Base-by-base conservation (phyloP, 2,888 invertebrate species). In the Scaptomyza reducta region DNA sequence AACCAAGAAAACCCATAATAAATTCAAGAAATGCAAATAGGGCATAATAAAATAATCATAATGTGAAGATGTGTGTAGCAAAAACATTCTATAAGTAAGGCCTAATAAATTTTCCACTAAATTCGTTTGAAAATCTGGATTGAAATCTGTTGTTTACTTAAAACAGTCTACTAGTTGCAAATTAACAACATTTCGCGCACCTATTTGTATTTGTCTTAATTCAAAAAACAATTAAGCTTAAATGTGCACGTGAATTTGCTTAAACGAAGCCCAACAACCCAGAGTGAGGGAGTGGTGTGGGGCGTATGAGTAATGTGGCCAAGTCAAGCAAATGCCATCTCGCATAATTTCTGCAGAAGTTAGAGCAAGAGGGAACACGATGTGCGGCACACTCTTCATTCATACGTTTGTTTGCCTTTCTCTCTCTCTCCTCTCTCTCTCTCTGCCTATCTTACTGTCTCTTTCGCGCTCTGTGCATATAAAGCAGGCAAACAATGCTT, bases 401-500 rank as follows among this genome's bases (percentile, higher is more conserved):
- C 42, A 22, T 58, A 31, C 40, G 33, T 33, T 45, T 6, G 29
- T 47, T n/a, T 70, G 41, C n/a, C n/a, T 16, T 50, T 59, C 62
- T 47, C 59, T 72, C 70, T 33, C 14, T 50, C 46, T n/a, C 62
- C 58, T 56, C 46, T 61, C 38, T 70, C 62, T 41, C 18, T 11
- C 11, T 41, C 16, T 41, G 11, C 11, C 16, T 13, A 6, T 41
- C 10, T 25, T 11, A 2, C 16, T 29, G 7, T 46, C 29, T 29
- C 46, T 16, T 16, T 10, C n/a, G 6, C 16, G 1, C 16, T 18
- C n/a, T 76, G 61, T 65, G 70, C 75, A 70, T 75, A 79, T 77
- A 75, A 87, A 81, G 63, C 87, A 74, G 74, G 65, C 77, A 88
- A 81, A 88, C 82, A 77, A 74, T 70, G 79, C 85, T 76, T 85